Conservation (phyloP, 2,113 vertebrate genomes). For the Barbus barbus region DNA sequence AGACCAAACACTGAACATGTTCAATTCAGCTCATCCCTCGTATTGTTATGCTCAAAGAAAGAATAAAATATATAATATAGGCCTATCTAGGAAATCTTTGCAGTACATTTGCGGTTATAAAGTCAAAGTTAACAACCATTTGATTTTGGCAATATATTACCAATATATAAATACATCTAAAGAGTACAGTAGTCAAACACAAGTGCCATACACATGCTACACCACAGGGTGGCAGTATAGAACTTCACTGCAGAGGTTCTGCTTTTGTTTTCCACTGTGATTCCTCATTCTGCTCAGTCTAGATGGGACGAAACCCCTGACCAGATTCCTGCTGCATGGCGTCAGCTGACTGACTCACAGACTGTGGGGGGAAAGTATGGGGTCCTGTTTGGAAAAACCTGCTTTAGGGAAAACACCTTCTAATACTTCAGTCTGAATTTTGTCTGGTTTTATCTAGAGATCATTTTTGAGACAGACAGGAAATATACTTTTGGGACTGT, state of each 20-base stretch:
- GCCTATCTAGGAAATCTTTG: background rate
- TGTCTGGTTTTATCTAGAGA: conserved; percentile 5
- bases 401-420: conserved; percentile 23
- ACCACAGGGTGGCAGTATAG: conserved; percentile 35
- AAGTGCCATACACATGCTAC: background rate
- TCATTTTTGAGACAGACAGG: background rate
- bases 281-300: background rate
- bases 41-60: too few relatives aligned
- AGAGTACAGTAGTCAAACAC: background rate
- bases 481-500: background rate
- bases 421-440: background rate
- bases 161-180: background rate
- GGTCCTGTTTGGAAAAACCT: conserved; percentile 33
- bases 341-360: conserved; percentile 42
- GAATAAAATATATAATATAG: too few relatives aligned
- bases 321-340: conserved; percentile 34
- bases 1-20: background rate
- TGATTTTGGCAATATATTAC: background rate
- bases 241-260: background rate
- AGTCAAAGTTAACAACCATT: background rate
- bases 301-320: conserved; percentile 31
- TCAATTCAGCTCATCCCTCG: background rate
- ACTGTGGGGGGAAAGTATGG: conserved; percentile 32
- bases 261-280: conserved; percentile 25
- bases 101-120: background rate